Evolutionary conservation across 2,797 vertebrate genomes (phyloP).

Genomic region (Pangasius sanitwongsei): DNA sequence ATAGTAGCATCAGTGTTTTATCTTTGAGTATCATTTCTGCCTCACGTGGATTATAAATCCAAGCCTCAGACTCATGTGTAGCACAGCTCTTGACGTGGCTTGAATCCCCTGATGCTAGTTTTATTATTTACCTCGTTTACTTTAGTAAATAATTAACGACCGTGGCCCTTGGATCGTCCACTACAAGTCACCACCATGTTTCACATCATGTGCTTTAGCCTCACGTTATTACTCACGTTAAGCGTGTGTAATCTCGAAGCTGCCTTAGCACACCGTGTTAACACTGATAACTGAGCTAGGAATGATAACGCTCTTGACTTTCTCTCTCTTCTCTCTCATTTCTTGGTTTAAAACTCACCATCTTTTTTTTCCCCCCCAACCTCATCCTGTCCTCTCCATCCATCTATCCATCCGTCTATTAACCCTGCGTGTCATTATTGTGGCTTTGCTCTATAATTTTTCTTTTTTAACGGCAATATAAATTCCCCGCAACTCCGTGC

Average conservation of each 20-base stretch:
- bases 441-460: neutral
- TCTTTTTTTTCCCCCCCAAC: neutral
- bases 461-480: neutral
- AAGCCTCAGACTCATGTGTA: neutral
- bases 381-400: neutral
- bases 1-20: neutral
- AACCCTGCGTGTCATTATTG: constrained; percentile 19
- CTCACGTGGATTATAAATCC: neutral
- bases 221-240: too few relatives aligned
- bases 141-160: neutral
- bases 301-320: constrained; percentile 18
- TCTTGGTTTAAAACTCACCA: constrained; percentile 19
- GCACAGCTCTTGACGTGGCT: neutral
- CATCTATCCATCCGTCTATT: neutral
- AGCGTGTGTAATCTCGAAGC: neutral
- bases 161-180: neutral
- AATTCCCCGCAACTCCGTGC: neutral
- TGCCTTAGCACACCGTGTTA: neutral
- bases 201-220: neutral
- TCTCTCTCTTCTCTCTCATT: constrained; percentile 12
- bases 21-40: neutral
- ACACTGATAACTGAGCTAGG: constrained; percentile 3
- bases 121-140: neutral
- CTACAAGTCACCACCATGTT: neutral
- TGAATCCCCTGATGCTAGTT: neutral